Evolutionary conservation across 2,888 invertebrate species (phyloP).

Genomic region (Linnaemya tessellans): DNA sequence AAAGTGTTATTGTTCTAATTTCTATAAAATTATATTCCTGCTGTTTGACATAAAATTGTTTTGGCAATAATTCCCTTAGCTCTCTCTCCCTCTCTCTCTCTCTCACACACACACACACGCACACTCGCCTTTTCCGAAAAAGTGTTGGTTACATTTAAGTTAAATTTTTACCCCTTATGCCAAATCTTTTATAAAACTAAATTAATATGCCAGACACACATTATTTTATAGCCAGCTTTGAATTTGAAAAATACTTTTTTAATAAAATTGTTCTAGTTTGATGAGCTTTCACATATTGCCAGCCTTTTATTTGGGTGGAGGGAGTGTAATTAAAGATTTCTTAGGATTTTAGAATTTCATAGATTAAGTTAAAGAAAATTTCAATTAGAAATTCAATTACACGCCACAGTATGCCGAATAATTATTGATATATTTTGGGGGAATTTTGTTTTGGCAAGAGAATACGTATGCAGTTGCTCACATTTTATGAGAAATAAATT

Average conservation of each 20-base stretch:
- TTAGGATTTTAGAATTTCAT: neutral
- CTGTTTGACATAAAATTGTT: neutral
- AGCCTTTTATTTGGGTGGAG: neutral
- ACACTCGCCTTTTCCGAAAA: too few relatives aligned
- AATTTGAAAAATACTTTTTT: neutral
- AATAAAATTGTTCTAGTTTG: constrained; percentile 18
- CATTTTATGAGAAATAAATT: neutral
- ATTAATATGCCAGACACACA: constrained; percentile 24
- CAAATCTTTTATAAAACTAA: neutral
- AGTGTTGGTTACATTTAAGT: too few relatives aligned
- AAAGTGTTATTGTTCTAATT: too few relatives aligned
- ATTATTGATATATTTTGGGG: constrained; percentile 2
- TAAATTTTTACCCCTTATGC: neutral
- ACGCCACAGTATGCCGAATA: neutral
- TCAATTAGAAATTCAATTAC: constrained; percentile 2
- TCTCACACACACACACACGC: too few relatives aligned
- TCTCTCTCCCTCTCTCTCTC: neutral
- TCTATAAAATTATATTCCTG: neutral
- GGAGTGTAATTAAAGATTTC: neutral
- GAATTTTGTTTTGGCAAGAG: neutral
- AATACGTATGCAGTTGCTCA: neutral
- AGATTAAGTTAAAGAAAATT: constrained; percentile 13
- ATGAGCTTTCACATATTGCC: neutral
- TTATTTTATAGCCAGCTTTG: neutral
- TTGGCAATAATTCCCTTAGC: neutral